phyloP scores from a whole-genome alignment of 1,140 invertebrate genomes.

The Hetaerina americana region DNA sequence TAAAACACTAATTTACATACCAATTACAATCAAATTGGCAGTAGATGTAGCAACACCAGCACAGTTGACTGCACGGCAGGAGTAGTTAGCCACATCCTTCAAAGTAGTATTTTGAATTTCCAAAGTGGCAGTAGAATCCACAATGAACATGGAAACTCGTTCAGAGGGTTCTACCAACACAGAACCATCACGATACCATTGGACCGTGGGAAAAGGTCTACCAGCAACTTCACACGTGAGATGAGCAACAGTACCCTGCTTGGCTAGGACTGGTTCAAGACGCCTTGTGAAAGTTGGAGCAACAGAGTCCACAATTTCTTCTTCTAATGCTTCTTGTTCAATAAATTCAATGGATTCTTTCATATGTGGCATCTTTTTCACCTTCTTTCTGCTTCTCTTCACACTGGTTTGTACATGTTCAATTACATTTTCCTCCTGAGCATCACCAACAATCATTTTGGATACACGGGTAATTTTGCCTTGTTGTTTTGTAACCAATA shows the following conservation, averaged over 20 bases:
- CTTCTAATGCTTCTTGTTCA: conserved; percentile 15
- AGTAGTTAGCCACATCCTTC: conserved; percentile 64
- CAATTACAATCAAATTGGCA: conserved; percentile 55
- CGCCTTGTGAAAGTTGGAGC: conserved; percentile 55
- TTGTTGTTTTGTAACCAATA: neutral
- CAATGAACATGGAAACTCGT: conserved; percentile 42
- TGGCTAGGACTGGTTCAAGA: conserved; percentile 47
- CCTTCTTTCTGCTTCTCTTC: neutral
- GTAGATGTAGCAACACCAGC: conserved; percentile 66
- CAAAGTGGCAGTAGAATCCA: conserved; percentile 47
- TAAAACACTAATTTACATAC: conserved; percentile 27
- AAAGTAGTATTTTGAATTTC: conserved; percentile 47
- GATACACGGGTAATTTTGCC: neutral
- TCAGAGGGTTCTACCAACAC: conserved; percentile 24
- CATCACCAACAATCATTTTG: neutral
- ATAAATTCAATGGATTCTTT: conserved; percentile 12
- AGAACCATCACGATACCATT: conserved; percentile 45
- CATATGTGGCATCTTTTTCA: neutral
- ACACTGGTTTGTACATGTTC: conserved; percentile 28
- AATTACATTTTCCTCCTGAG: conserved; percentile 28
- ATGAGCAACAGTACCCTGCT: conserved; percentile 42
- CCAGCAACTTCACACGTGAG: conserved; percentile 56
- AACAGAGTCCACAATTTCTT: conserved; percentile 13
- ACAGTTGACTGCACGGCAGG: conserved; percentile 59
- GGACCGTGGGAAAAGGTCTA: conserved; percentile 50